Evolutionary conservation across 2,888 invertebrate genomes (phyloP).

Genomic region (Dryadula phaetusa): DNA sequence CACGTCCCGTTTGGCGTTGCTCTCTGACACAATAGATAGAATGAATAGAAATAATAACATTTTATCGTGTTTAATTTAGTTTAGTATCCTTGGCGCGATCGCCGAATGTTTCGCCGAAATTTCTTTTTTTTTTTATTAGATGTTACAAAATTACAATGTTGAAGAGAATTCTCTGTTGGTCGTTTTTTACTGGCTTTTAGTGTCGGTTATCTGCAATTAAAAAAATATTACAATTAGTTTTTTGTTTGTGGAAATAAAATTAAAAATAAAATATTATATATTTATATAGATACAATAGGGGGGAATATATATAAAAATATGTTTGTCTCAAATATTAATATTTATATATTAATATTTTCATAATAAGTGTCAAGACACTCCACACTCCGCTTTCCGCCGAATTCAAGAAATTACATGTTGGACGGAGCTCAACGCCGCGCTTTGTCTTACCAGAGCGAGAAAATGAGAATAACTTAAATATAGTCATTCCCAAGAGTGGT

Average conservation of each 20-base stretch:
- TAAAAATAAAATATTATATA: neutral
- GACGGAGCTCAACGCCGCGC: too few species aligned
- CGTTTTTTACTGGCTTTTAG: constrained; percentile 38
- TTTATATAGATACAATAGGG: too few species aligned
- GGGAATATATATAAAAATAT: too few species aligned
- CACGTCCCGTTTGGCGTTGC: constrained; percentile 38
- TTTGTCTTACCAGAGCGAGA: too few species aligned
- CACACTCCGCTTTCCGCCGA: too few species aligned
- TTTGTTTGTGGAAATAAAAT: neutral
- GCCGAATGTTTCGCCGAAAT: constrained; percentile 38
- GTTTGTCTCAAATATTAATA: too few species aligned
- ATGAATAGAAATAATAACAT: constrained; percentile 48
- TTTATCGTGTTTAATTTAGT: constrained; percentile 50
- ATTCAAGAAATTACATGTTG: too few species aligned
- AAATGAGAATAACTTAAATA: too few species aligned
- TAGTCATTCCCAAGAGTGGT: too few species aligned
- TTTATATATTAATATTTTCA: too few species aligned
- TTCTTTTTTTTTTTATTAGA: constrained; percentile 46
- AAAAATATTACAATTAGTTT: constrained; percentile 2
- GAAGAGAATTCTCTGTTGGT: constrained; percentile 40
- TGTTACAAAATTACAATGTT: constrained; percentile 43
- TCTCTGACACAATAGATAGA: constrained; percentile 36
- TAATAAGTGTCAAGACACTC: too few species aligned
- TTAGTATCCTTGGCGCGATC: constrained; percentile 38
- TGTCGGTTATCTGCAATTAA: constrained; percentile 22